Percentiles rank a stretch among this genome's conserved stretches.
phyloP scores from a whole-genome alignment of 2,797 vertebrate species.

The Cyprinodon diabolis region DNA sequence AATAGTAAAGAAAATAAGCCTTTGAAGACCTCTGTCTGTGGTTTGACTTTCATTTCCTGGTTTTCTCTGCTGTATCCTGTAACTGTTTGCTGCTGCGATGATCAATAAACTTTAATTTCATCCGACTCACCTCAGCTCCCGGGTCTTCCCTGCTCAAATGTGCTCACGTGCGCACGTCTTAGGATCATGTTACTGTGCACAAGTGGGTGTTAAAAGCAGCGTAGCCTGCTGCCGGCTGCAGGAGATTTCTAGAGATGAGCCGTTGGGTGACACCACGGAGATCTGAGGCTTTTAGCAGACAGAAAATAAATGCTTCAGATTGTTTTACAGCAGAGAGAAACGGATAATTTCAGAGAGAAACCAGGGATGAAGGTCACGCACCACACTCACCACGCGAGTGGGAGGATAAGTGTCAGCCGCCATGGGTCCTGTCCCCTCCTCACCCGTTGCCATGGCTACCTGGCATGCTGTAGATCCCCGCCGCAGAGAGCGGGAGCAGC shows the following conservation, averaged over 20 bases:
- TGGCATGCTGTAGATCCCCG: slow-evolving; percentile 88
- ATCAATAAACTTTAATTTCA: slow-evolving; percentile 68
- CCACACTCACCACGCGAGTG: slow-evolving; percentile 58
- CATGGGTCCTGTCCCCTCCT: slow-evolving; percentile 58
- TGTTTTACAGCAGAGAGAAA: slow-evolving; percentile 4
- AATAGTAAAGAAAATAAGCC: slow-evolving; percentile 4
- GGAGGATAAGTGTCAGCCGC: slow-evolving; percentile 73
- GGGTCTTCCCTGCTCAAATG: slow-evolving; percentile 11
- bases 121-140: slow-evolving; percentile 30
- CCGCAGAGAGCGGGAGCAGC: slow-evolving; percentile 81
- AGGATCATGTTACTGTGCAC: slow-evolving; percentile 22
- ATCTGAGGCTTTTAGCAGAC: background rate
- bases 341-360: slow-evolving; percentile 14
- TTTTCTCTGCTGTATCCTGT: slow-evolving; percentile 43
- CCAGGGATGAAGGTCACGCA: slow-evolving; percentile 67
- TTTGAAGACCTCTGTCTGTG: background rate
- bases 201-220: slow-evolving; percentile 1
- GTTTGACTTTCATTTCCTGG: background rate
- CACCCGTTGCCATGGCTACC: slow-evolving; percentile 77
- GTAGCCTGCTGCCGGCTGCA: slow-evolving; percentile 15
- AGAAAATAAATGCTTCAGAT: background rate
- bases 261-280: background rate
- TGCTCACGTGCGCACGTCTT: background rate
- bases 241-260: slow-evolving; percentile 1
- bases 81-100: slow-evolving; percentile 60